Conservation (phyloP, 2,888 invertebrate species). For the Adineta ricciae region DNA sequence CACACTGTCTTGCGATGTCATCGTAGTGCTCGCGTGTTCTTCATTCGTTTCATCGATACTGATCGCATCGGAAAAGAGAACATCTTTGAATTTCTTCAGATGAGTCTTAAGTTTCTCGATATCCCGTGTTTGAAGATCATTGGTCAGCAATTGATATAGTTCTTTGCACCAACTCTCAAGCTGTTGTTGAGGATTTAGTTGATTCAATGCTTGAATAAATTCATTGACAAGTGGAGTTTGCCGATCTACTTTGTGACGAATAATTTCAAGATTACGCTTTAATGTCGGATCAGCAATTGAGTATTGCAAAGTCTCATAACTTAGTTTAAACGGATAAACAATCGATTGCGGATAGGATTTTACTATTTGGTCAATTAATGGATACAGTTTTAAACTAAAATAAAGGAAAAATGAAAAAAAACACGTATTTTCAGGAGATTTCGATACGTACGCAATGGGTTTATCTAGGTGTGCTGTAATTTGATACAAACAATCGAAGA, state of each 20-base stretch:
- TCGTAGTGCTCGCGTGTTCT: not conserved
- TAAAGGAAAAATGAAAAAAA: no score
- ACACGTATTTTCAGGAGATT: no score
- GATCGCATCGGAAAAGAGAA: not conserved
- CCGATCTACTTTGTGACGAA: constrained; percentile 27
- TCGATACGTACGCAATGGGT: constrained; percentile 36
- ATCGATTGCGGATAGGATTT: constrained; percentile 30
- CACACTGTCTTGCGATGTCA: not conserved
- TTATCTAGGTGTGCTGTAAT: constrained; percentile 54
- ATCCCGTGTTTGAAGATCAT: not conserved
- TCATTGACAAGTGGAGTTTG: constrained; percentile 38
- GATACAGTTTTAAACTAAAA: not conserved
- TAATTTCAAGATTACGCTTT: constrained; percentile 40
- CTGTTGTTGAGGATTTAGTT: constrained; percentile 44
- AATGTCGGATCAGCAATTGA: constrained; percentile 37
- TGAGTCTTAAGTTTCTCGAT: not conserved
- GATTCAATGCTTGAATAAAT: constrained; percentile 46
- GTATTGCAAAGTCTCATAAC: constrained; percentile 46
- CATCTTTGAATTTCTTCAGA: not conserved
- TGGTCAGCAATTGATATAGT: not conserved
- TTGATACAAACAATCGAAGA: constrained; percentile 62
- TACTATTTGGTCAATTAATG: constrained; percentile 25
- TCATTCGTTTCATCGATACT: not conserved
- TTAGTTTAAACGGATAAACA: constrained; percentile 36
- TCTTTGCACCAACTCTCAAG: constrained; percentile 35